Base-by-base conservation (phyloP, 2,888 invertebrate species). In the Auanema freiburgensis region DNA sequence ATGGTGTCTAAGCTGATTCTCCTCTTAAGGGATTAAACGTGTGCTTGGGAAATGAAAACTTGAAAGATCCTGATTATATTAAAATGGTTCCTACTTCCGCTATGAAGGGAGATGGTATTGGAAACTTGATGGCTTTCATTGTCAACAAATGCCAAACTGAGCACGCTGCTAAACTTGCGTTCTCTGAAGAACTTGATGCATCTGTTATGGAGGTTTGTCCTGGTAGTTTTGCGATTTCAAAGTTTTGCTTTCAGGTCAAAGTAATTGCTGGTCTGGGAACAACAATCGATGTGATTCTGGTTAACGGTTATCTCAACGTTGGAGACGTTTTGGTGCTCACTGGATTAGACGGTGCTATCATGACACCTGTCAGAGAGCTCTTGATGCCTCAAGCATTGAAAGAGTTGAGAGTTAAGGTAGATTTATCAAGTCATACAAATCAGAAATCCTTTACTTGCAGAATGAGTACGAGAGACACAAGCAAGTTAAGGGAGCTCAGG, bases 381-480 rank as follows among this genome's bases (percentile, higher is more conserved):
- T 88, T 98, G 33, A 95, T 96, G 92, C 98, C 98, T 1, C 93
- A 96, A 83, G 97, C 98, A 0, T 89, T 99, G 89, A 93, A 92
- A 85, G 98, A 99, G 85, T 87, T 98, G 53, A 87, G 98, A 75
- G 96, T 98, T 4, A 98, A 98, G 89, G 91, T 90, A n/a, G 8
- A 16, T n/a, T 33, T 12, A 50, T 12, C n/a, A 50, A 43, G 43
- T 43, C 12, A 12, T 12, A 11, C 11, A 43, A 12, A 43, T 43
- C 43, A 11, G n/a, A 43, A 12, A 43, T n/a, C 43, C 43, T 18
- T 54, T 23, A 11, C 10, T 11, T 10, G 11, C 77, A 87, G 86
- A 86, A 85, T 69, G 86, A 86, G 0, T 98, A 96, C 84, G 89
- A 92, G 46, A 95, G 97, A 85, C 89, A 92, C 86, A 94, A 93